Evolutionary conservation across 2,797 vertebrate genomes (phyloP).

Genomic region (Liparis tanakae): DNA sequence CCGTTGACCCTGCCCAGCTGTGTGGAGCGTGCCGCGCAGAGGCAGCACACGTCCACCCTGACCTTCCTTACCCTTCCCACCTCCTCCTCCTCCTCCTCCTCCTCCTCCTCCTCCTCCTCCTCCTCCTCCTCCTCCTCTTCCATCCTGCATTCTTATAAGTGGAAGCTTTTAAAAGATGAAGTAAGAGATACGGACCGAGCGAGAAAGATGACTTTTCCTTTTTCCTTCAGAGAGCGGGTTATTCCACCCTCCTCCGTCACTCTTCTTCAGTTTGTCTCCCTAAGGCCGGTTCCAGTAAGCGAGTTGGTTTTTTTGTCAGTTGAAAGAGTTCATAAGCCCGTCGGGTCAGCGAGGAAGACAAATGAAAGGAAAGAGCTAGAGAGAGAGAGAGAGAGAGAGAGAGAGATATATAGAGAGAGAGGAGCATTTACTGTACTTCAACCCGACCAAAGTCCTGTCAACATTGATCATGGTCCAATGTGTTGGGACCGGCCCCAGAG

Average conservation of each 20-base stretch:
- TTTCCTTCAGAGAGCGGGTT: neutral
- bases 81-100: slow-evolving; percentile 37
- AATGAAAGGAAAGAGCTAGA: slow-evolving; percentile 50
- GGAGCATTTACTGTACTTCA: slow-evolving; percentile 54
- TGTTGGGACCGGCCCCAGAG: slow-evolving; percentile 30
- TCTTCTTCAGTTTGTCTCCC: slow-evolving; percentile 43
- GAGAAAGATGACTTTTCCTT: slow-evolving; percentile 28
- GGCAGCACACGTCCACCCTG: slow-evolving; percentile 50
- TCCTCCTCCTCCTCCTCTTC: slow-evolving; percentile 24
- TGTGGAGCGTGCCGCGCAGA: slow-evolving; percentile 62
- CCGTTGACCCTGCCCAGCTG: slow-evolving; percentile 76
- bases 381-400: slow-evolving; percentile 32
- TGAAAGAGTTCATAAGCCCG: slow-evolving; percentile 68
- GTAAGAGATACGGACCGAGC: slow-evolving; percentile 50
- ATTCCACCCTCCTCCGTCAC: slow-evolving; percentile 27
- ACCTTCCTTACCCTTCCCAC: slow-evolving; percentile 25
- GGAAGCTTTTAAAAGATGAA: slow-evolving; percentile 48
- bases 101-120: slow-evolving; percentile 18
- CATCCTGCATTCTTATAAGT: slow-evolving; percentile 36
- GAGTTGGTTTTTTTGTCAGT: slow-evolving; percentile 48
- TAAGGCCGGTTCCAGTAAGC: slow-evolving; percentile 67
- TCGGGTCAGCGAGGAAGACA: slow-evolving; percentile 67
- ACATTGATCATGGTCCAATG: slow-evolving; percentile 66
- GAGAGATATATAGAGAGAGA: slow-evolving; percentile 29
- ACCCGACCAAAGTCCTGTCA: slow-evolving; percentile 65